Percentiles rank a stretch among this genome's conserved stretches.
phyloP scores from a whole-genome alignment of 2,113 vertebrate species.

The Oceanites oceanicus region DNA sequence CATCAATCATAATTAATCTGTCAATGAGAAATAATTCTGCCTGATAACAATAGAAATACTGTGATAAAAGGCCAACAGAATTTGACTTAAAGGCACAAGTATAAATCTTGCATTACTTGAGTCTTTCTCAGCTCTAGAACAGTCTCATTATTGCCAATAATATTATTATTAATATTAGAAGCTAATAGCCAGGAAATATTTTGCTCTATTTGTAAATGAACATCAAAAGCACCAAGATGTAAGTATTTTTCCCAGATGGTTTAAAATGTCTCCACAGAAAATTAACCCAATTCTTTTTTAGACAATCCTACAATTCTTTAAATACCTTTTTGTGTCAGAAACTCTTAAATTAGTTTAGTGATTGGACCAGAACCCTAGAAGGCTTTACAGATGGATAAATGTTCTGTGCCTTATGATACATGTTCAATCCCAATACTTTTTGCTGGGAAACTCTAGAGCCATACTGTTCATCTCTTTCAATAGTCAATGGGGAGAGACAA shows the following conservation, averaged over 20 bases:
- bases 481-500: neutral
- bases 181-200: neutral
- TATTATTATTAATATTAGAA: neutral
- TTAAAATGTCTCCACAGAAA: neutral
- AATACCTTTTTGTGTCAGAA: neutral
- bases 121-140: neutral
- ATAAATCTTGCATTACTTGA: neutral
- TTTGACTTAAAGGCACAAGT: neutral
- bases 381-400: neutral
- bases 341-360: neutral
- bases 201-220: neutral
- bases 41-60: neutral
- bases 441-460: neutral
- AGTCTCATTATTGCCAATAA: neutral
- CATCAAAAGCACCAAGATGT: neutral
- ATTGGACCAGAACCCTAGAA: neutral
- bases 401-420: neutral
- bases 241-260: neutral
- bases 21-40: neutral
- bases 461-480: neutral
- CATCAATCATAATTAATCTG: neutral
- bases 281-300: neutral
- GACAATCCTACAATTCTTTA: neutral
- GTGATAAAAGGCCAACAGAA: neutral
- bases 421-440: neutral